Evolutionary conservation across 2,113 vertebrate genomes (phyloP).

Genomic region (Lampris incognitus): DNA sequence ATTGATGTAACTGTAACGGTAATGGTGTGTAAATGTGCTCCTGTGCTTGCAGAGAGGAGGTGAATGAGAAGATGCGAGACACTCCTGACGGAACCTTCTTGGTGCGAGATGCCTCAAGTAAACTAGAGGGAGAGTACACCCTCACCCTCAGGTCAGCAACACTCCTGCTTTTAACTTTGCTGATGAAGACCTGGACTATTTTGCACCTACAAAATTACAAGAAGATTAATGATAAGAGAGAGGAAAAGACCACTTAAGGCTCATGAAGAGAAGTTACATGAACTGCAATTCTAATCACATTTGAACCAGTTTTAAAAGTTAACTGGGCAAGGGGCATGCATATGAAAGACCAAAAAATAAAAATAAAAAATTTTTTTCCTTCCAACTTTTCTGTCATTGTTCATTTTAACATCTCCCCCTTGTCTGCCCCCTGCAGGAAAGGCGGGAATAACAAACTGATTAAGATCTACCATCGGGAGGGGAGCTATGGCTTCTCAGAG

Average conservation of each 20-base stretch:
- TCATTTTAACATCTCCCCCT: conserved; percentile 22
- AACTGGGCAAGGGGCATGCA: too few species aligned
- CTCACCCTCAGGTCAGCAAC: conserved; percentile 83
- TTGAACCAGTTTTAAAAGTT: too few species aligned
- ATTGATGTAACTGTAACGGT: background rate
- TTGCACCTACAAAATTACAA: too few species aligned
- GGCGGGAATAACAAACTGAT: conserved; percentile 99
- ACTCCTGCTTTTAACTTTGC: background rate
- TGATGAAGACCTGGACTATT: too few species aligned
- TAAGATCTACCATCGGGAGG: conserved; percentile 96
- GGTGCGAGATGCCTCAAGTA: conserved; percentile 93
- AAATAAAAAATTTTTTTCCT: background rate
- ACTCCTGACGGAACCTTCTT: conserved; percentile 92
- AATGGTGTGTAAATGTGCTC: background rate
- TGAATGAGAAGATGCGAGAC: conserved; percentile 92
- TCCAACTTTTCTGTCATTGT: background rate
- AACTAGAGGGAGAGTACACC: conserved; percentile 93
- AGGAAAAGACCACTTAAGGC: too few species aligned
- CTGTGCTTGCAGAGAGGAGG: conserved; percentile 87
- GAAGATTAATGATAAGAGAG: too few species aligned
- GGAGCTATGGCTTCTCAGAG: conserved; percentile 96
- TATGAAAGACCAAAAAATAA: background rate
- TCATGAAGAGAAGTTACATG: too few species aligned
- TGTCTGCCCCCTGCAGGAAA: conserved; percentile 86
- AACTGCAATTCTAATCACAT: too few species aligned